Conservation (phyloP, 2,113 vertebrate genomes). For the Argyrosomus japonicus region DNA sequence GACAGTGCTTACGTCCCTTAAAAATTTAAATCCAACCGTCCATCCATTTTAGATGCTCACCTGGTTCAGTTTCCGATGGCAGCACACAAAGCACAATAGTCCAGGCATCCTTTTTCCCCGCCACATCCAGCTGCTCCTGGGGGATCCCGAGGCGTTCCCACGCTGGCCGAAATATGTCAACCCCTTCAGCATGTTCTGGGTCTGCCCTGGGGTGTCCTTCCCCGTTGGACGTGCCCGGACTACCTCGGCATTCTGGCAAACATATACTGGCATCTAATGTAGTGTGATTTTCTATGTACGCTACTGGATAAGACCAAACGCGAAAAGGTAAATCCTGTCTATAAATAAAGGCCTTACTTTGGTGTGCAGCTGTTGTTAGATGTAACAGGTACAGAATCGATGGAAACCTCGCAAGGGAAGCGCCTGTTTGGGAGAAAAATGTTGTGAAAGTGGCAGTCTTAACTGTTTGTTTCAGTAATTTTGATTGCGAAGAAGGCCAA, state of each 20-base stretch:
- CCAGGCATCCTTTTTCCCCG: slow-evolving; percentile 7
- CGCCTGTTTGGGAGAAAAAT: not conserved
- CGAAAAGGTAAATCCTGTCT: not conserved
- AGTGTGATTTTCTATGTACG: not conserved
- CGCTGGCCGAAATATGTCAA: slow-evolving; percentile 13
- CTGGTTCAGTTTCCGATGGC: not conserved
- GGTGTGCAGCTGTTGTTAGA: not conserved
- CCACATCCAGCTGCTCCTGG: slow-evolving; percentile 38
- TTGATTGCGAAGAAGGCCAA: not conserved
- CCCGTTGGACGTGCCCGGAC: not conserved
- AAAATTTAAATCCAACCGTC: not conserved
- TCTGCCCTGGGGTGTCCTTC: slow-evolving; percentile 48
- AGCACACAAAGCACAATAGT: not conserved
- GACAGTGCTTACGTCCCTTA: not conserved
- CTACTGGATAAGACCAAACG: not conserved
- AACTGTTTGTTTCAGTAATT: not conserved
- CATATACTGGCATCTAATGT: slow-evolving; percentile 7
- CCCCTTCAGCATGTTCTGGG: slow-evolving; percentile 47
- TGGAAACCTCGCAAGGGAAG: not conserved
- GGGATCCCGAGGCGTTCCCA: slow-evolving; percentile 36
- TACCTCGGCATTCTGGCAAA: not conserved
- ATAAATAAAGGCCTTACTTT: not conserved
- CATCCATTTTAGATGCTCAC: not conserved
- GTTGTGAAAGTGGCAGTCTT: not conserved
- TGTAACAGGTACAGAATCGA: too few species aligned